A percentile compares a stretch with the other conserved stretches of the same genome.
Conservation (phyloP, 2,888 invertebrate genomes). For the Clunio marinus region DNA sequence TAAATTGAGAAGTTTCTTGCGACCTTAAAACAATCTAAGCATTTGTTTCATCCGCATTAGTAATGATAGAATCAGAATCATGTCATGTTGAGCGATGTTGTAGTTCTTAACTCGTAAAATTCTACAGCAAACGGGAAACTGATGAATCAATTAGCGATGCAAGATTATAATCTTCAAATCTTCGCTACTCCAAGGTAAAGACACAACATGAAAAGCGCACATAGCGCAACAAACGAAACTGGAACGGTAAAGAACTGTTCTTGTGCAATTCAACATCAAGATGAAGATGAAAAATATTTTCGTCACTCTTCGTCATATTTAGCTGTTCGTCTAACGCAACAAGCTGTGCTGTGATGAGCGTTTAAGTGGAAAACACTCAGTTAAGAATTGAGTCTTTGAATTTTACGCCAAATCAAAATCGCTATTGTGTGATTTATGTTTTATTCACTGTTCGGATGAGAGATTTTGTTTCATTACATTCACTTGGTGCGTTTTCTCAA, state of each 20-base stretch:
- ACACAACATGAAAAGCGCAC: neutral
- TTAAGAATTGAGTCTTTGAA: neutral
- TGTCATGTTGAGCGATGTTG: neutral
- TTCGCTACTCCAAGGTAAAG: neutral
- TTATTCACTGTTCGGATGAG: slow-evolving; percentile 20
- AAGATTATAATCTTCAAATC: slow-evolving; percentile 15
- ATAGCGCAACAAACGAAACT: slow-evolving; percentile 7
- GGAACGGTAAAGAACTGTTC: slow-evolving; percentile 36
- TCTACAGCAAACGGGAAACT: slow-evolving; percentile 32
- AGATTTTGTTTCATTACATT: slow-evolving; percentile 35
- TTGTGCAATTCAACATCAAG: slow-evolving; percentile 34
- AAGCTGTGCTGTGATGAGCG: neutral
- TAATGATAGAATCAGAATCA: neutral
- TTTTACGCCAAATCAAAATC: slow-evolving; percentile 13
- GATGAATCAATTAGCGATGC: slow-evolving; percentile 36
- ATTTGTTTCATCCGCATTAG: neutral
- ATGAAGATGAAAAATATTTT: slow-evolving; percentile 16
- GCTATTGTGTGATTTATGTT: slow-evolving; percentile 14
- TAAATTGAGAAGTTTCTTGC: neutral
- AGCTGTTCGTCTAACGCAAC: slow-evolving; percentile 17
- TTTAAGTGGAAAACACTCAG: neutral
- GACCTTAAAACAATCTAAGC: slow-evolving; percentile 17
- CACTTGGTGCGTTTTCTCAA: slow-evolving; percentile 7
- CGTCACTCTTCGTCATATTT: neutral
- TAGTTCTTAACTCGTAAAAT: slow-evolving; percentile 2